Base-by-base conservation (phyloP, 2,113 vertebrate genomes). In the Hystrix cristata region DNA sequence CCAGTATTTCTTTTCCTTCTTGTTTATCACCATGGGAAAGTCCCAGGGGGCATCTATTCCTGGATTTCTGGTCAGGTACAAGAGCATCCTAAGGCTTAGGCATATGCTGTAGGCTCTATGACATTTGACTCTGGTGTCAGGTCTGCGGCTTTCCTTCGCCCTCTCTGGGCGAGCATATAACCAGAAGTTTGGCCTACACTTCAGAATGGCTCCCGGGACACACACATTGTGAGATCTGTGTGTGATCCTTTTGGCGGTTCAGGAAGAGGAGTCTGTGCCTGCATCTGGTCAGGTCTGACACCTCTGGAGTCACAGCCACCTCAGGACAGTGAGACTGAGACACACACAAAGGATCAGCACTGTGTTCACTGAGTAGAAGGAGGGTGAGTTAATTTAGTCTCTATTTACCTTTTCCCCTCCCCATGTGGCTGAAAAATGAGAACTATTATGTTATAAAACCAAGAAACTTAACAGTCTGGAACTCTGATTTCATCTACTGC, bases 341-440 rank as follows among this genome's bases (percentile, higher is more conserved):
- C 4, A 31, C 0, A 10, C 2, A 34, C 11, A 29, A 34, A 91
- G 12, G 3, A 27, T 25, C 55, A 88, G 69, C 31, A 34, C 23
- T 60, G 19, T 67, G 3, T 65, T 38, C 25, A 27, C 21, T n/a
- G 13, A 79, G 14, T 87, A 19, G 7, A 78, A 18, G 23, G 46
- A 80, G 19, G 85, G 65, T 92, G 59, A 97, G 51, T 85, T 84
- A 79, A 48, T 60, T 19, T 67, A 60, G 11, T 80, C 46, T 88
- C n/a, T 69, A 5, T 74, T 51, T 27, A 65, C 31, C 12, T 60
- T 14, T 84, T 12, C 31, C 25, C 57, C 4, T 59, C 12, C 64
- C 21, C 34, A 59, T 83, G 11, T 72, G 90, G 11, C 4, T 67
- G 55, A 46, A 94, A 89, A 93, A 57, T 67, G 21, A 74, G 12